Percentiles rank a stretch among this genome's conserved stretches.
Evolutionary conservation across 2,797 vertebrate genomes (phyloP).

Genomic region (Apogon talboti): DNA sequence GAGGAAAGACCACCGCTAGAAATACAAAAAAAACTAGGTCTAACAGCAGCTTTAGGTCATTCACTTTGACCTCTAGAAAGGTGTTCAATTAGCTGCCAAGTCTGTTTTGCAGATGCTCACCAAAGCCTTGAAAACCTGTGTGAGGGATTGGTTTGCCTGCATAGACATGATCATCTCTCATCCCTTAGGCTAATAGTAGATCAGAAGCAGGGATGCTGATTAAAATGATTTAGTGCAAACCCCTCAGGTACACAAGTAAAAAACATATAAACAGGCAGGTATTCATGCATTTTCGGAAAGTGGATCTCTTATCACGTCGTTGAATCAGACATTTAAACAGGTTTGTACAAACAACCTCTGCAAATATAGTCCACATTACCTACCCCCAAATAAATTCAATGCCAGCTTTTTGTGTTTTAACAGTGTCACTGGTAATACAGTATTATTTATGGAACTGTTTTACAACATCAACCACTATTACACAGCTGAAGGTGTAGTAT

Average conservation of each 20-base stretch:
- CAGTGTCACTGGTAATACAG: too few relatives aligned
- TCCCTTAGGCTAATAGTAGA: constrained; percentile 8
- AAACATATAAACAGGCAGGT: neutral
- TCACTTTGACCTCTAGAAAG: constrained; percentile 1
- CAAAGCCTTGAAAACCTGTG: neutral
- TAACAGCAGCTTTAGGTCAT: constrained; percentile 7
- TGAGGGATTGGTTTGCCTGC: neutral
- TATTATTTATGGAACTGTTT: too few relatives aligned
- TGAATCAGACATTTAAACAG: too few relatives aligned
- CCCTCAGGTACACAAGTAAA: neutral
- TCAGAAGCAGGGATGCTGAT: constrained; percentile 4
- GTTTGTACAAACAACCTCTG: too few relatives aligned
- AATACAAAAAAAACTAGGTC: constrained; percentile 2
- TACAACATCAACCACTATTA: too few relatives aligned
- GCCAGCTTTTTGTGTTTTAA: too few relatives aligned
- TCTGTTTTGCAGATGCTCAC: constrained; percentile 20
- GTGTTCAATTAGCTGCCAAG: neutral
- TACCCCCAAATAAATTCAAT: too few relatives aligned
- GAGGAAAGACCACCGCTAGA: neutral
- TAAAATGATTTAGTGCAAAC: constrained; percentile 8
- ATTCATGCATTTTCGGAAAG: neutral
- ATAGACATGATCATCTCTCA: neutral
- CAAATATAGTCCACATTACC: too few relatives aligned
- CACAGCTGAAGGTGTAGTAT: too few relatives aligned
- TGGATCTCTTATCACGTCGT: too few relatives aligned